A percentile compares a stretch with the other conserved stretches of the same genome.
These are phyloP conservation scores for Orthosia gothica DNA, from an alignment of 2,888 invertebrate genomes.

Conservation along the genomic window DNA sequence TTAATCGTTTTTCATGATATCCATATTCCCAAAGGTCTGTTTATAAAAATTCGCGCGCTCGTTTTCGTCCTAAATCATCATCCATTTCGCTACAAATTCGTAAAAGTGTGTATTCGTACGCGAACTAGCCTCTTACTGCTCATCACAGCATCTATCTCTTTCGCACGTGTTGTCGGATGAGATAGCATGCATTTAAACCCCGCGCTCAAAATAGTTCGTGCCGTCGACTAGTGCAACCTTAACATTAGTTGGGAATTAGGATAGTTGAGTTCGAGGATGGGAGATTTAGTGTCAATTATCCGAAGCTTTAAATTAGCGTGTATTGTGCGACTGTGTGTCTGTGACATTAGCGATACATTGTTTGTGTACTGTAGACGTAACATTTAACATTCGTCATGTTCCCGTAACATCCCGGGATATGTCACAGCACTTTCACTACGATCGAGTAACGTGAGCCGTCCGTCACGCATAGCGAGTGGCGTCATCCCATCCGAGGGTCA, in stretches of 20 bases:
- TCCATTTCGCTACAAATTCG: no score
- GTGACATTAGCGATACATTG: conserved; percentile 31
- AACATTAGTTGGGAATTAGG: conserved; percentile 16
- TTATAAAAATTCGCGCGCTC: no score
- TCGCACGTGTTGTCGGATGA: no score
- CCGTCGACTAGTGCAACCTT: no score
- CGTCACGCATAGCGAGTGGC: conserved; percentile 80
- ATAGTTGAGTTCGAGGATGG: conserved; percentile 9
- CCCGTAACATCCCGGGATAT: conserved; percentile 55
- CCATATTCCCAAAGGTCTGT: no score
- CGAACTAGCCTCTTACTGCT: no score
- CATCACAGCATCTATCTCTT: no score
- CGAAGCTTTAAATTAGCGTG: conserved; percentile 35
- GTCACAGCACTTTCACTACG: conserved; percentile 72
- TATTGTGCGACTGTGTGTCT: conserved; percentile 17
- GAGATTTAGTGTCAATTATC: conserved; percentile 37
- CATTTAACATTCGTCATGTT: conserved; percentile 32
- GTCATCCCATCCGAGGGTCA: conserved; percentile 86
- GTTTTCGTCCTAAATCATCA: no score
- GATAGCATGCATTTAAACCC: no score
- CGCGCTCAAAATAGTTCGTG: no score
- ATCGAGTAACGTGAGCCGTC: conserved; percentile 78
- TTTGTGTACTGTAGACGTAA: conserved; percentile 38
- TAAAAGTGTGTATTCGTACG: no score
- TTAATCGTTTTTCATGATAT: no score